A percentile compares a stretch with the other conserved stretches of the same genome.
Evolutionary conservation across 2,888 invertebrate genomes (phyloP).

Genomic region (Ectobius pallidus): DNA sequence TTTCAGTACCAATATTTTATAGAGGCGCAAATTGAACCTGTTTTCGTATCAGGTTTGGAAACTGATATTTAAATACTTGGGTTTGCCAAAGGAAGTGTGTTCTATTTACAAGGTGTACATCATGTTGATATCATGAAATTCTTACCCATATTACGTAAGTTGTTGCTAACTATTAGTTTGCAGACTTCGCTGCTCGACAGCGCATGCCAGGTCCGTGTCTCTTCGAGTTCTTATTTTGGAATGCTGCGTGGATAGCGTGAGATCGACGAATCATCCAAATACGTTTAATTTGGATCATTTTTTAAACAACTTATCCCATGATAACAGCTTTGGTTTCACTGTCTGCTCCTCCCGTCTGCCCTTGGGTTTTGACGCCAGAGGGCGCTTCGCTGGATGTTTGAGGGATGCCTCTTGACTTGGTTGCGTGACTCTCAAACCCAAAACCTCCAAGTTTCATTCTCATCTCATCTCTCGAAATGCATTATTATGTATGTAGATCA

Average conservation of each 20-base stretch:
- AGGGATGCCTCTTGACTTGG: neutral
- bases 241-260: neutral
- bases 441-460: neutral
- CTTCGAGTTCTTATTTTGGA: too few species aligned
- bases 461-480: conserved; percentile 5
- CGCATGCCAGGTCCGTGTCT: too few species aligned
- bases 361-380: conserved; percentile 1
- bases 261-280: conserved; percentile 1
- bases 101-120: too few species aligned
- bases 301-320: neutral
- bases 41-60: too few species aligned
- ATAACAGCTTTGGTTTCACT: neutral
- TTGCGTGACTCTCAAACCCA: neutral
- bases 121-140: too few species aligned
- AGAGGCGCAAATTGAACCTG: too few species aligned
- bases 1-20: too few species aligned
- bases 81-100: too few species aligned
- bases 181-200: too few species aligned
- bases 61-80: too few species aligned
- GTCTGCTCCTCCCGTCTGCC: conserved; percentile 1
- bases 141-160: too few species aligned
- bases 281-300: conserved; percentile 18
- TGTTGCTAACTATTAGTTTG: too few species aligned
- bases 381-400: neutral
- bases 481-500: conserved; percentile 29